These are phyloP conservation scores for Dynastes maya DNA, from an alignment of 2,888 invertebrate species.

Conservation along the genomic window DNA sequence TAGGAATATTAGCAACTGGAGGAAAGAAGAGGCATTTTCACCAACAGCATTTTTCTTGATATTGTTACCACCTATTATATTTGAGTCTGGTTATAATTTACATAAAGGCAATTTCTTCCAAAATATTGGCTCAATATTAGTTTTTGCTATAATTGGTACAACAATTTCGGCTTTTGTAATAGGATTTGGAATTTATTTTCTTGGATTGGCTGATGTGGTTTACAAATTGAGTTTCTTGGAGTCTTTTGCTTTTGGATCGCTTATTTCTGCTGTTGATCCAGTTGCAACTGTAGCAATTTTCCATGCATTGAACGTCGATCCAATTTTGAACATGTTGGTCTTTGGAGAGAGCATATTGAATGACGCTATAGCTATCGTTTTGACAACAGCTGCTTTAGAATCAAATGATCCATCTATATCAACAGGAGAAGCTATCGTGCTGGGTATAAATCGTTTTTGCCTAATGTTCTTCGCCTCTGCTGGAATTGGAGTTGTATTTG, in stretches of 20 bases:
- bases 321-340: slow-evolving; percentile 98
- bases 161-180: slow-evolving; percentile 97
- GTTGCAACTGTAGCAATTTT: slow-evolving; percentile 99
- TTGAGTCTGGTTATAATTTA: slow-evolving; percentile 98
- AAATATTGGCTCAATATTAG: slow-evolving; percentile 98
- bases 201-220: slow-evolving; percentile 93
- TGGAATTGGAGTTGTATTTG: slow-evolving; percentile 95
- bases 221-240: slow-evolving; percentile 95
- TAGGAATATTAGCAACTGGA: slow-evolving; percentile 93
- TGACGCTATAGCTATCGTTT: slow-evolving; percentile 98
- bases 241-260: slow-evolving; percentile 98
- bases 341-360: slow-evolving; percentile 97
- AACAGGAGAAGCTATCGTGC: slow-evolving; percentile 88
- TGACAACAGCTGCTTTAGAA: slow-evolving; percentile 91
- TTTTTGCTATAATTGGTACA: slow-evolving; percentile 98
- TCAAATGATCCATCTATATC: slow-evolving; percentile 79
- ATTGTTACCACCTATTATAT: slow-evolving; percentile 97
- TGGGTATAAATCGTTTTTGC: slow-evolving; percentile 92
- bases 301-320: slow-evolving; percentile 97
- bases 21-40: slow-evolving; percentile 97
- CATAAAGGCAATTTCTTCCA: slow-evolving; percentile 98
- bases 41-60: slow-evolving; percentile 98
- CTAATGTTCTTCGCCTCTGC: slow-evolving; percentile 99
- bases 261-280: slow-evolving; percentile 99
- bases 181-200: slow-evolving; percentile 94